Evolutionary conservation across 2,888 invertebrate species (phyloP), one percentile per base, ranked within the genome.

Genomic region (Hirtodrosophila confusa): DNA sequence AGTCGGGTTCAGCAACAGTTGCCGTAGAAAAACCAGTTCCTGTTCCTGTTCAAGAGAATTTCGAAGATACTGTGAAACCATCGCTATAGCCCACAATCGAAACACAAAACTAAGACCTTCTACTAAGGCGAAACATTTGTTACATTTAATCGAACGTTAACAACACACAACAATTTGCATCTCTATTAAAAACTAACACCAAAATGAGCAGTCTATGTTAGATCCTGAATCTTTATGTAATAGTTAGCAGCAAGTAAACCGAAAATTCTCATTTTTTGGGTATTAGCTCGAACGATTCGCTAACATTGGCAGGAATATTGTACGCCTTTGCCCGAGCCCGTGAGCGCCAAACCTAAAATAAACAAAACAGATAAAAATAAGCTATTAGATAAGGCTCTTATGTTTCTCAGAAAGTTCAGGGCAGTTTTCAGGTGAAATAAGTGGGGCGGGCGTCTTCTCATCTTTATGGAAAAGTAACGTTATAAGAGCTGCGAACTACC

Each of bases 341-440:
- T 5, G 90, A 90, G 8, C 90, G 89, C 90, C 90, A 90, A 12
- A 90, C 86, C 90, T 90, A 39, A 11, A 31, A 10, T n/a, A 41
- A 35, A 41, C 9, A n/a, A 49, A 10, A 39, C 17, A 36, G 4
- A 36, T 12, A 24, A 53, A 11, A 37, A 31, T 12, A 31, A 23
- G 12, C 29, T 9, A 33, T 24, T 4, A 37, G n/a, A 48, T 45
- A 29, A 36, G 8, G 17, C 17, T 17, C 2, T 17, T 17, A 2
- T 17, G 17, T 17, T 0, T 5, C 27, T 27, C 2, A 27, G 2
- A 5, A 27, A 6, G 5, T 27, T 27, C 27, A 27, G 4, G 27
- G 27, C 27, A 27, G 27, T 27, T 27, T 17, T 17, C 17, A 17
- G 17, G 17, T 17, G 17, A 17, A 27, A 27, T 27, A 27, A 27